Evolutionary conservation across 2,113 vertebrate species (phyloP), one percentile per base, ranked within the genome.

Genomic region (Vulpes lagopus): DNA sequence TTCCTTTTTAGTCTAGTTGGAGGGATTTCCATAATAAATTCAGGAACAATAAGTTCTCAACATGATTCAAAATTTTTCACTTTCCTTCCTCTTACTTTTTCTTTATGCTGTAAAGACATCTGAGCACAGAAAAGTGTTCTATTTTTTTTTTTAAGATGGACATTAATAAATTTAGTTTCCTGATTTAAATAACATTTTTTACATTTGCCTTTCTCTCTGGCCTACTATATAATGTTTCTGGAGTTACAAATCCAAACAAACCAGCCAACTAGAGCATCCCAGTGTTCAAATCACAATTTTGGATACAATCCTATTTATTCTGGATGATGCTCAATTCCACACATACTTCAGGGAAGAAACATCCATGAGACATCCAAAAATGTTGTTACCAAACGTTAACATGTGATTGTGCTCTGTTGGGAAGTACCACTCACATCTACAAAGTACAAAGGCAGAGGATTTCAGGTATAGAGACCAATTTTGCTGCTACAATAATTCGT

Each of bases 161-260:
- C 17, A 2, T 96, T 97, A 98, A 97, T 97, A 97, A 96, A 98
- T 97, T 98, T 98, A 95, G 74, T 89, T 98, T 98, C 89, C 95
- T 98, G 97, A 93, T 98, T 98, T 98, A 97, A 96, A 98, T 90
- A 96, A 97, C 91, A 97, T 95, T 98, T 96, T 97, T 96, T 98
- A 95, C 98, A 71, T 76, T 96, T 96, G 88, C 71, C 69, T 91
- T 92, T 95, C 51, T 96, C 90, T 94, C 98, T 98, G 95, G 25
- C 38, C 95, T 8, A 82, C 80, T 88, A 95, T 90, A 96, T 91
- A 94, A 92, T 62, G 89, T 89, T 98, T 96, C 97, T 98, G 98
- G 97, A 98, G 97, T 98, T 96, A 97, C 94, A 98, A 98, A 98
- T 97, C 96, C 98, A 98, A 97, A 98, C 97, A 98, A 96, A 94